Conservation (phyloP, 2,797 vertebrate species). For the Enoplosus armatus region DNA sequence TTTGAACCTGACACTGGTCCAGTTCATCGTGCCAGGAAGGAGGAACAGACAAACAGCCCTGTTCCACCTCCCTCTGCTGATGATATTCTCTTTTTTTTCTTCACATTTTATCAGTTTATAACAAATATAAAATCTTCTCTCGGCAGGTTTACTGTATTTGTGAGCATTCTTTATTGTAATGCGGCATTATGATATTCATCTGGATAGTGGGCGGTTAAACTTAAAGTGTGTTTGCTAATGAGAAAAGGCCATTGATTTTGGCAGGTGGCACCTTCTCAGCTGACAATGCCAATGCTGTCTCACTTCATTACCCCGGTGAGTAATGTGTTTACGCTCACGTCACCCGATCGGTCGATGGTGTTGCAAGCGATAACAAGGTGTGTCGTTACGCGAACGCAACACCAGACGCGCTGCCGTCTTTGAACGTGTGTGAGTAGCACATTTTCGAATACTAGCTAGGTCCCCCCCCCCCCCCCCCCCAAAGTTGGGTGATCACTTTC, state of each 20-base stretch:
- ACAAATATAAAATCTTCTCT: not conserved
- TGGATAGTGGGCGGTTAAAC: not conserved
- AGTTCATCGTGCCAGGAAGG: not conserved
- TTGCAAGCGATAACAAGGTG: not conserved
- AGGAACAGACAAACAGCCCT: not conserved
- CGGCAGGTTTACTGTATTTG: not conserved
- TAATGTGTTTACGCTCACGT: not conserved
- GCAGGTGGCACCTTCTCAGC: not conserved
- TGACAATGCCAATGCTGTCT: not conserved
- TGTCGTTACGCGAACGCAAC: not conserved
- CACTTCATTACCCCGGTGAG: conserved; percentile 4
- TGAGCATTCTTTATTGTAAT: not conserved
- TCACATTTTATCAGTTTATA: not conserved
- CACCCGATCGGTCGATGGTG: not conserved
- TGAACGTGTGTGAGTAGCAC: not conserved
- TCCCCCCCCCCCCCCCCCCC: too few relatives aligned
- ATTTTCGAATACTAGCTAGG: not conserved
- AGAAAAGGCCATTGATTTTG: not conserved
- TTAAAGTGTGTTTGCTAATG: not conserved
- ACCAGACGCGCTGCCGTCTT: not conserved
- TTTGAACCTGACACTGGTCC: not conserved
- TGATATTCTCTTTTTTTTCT: not conserved
- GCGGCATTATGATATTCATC: not conserved
- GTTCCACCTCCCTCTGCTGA: not conserved
- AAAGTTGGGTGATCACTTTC: too few relatives aligned